phyloP scores from a whole-genome alignment of 2,888 invertebrate species.

The Linnaemya tessellans region DNA sequence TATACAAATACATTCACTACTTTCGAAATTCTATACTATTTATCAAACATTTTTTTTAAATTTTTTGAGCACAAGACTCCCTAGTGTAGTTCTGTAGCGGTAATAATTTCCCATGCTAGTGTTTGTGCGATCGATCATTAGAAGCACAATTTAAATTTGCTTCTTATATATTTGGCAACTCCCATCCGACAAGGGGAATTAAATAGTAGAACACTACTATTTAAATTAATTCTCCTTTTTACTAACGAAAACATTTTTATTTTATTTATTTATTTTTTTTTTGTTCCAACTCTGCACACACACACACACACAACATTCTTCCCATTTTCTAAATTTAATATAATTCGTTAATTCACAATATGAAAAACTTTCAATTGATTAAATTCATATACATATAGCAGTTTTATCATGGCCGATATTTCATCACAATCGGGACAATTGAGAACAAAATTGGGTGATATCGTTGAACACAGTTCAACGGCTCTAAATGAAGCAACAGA shows the following conservation, averaged over 20 bases:
- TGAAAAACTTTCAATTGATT: constrained; percentile 39
- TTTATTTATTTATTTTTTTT: not conserved
- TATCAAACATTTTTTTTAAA: no score
- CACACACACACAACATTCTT: constrained; percentile 7
- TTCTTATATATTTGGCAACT: no score
- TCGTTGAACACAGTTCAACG: constrained; percentile 88
- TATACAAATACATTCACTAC: no score
- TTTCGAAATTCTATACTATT: no score
- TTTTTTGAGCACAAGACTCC: no score
- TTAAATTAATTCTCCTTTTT: no score
- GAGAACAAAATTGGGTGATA: constrained; percentile 89
- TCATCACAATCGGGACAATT: constrained; percentile 84
- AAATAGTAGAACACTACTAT: no score
- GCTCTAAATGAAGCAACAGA: constrained; percentile 85
- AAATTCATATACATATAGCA: constrained; percentile 68
- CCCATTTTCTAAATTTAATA: constrained; percentile 4
- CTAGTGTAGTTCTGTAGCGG: no score
- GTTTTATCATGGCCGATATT: constrained; percentile 76
- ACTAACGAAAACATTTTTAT: not conserved
- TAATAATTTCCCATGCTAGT: no score
- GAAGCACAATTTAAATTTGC: no score
- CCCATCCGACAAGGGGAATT: no score
- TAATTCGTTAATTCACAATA: constrained; percentile 1
- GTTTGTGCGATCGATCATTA: no score
- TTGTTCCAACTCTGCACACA: constrained; percentile 7